A percentile compares a stretch with the other conserved stretches of the same genome.
Evolutionary conservation across 1,140 invertebrate species (phyloP).

Genomic region (Vanessa tameamea): DNA sequence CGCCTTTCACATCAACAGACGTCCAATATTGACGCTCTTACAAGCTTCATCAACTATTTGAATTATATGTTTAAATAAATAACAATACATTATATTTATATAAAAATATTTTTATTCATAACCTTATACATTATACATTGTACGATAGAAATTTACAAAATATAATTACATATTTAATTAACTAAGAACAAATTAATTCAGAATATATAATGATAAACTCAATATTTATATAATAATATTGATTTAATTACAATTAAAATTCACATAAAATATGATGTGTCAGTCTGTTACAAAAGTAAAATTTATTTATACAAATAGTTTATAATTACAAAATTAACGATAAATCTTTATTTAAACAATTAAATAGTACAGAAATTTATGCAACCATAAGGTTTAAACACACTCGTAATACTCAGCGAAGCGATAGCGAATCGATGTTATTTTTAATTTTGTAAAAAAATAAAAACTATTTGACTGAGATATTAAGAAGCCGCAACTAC

Average conservation of each 20-base stretch:
- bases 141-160: constrained; percentile 38
- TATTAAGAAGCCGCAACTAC: too few relatives aligned
- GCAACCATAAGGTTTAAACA: too few relatives aligned
- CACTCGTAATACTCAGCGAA: too few relatives aligned
- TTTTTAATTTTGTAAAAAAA: too few relatives aligned
- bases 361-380: not conserved
- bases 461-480: too few relatives aligned
- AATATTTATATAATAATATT: not conserved
- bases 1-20: too few relatives aligned
- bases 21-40: too few relatives aligned
- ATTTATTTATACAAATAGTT: not conserved
- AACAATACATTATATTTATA: not conserved
- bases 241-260: not conserved
- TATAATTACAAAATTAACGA: not conserved
- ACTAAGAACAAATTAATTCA: constrained; percentile 29
- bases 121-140: constrained; percentile 31
- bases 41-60: not conserved
- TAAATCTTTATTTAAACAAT: not conserved
- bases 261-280: not conserved
- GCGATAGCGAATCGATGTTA: too few relatives aligned
- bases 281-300: too few relatives aligned
- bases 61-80: not conserved
- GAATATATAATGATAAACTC: not conserved
- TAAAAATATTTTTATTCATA: constrained; percentile 41
- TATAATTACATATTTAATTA: constrained; percentile 23